A percentile compares a stretch with the other conserved stretches of the same genome.
Conservation (phyloP, 53 echinoderm and acorn worm genomes). For the Astropecten irregularis region DNA sequence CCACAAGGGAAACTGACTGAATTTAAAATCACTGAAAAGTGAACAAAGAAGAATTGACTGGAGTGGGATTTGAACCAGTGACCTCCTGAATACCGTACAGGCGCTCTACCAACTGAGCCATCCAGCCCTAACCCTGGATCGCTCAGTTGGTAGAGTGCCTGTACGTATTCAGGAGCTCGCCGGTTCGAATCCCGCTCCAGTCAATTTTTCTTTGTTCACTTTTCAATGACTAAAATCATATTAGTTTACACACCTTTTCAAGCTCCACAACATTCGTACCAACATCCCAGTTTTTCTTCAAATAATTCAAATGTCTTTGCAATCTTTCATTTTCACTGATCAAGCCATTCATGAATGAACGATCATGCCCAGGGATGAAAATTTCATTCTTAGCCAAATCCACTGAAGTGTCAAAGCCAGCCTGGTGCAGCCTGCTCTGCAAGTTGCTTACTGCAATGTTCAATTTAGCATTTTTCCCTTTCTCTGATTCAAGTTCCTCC, state of each 20-base stretch:
- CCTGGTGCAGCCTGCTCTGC: slow-evolving; percentile 29
- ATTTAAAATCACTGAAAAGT: no score
- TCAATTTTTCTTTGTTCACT: no score
- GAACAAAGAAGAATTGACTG: no score
- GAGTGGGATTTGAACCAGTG: no score
- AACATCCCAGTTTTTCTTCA: not conserved
- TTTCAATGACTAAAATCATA: no score
- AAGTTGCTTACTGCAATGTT: slow-evolving; percentile 46
- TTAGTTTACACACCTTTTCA: slow-evolving; percentile 14
- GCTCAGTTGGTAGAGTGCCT: no score
- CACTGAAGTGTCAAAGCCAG: slow-evolving; percentile 34
- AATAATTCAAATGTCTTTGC: slow-evolving; percentile 27
- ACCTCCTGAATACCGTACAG: no score
- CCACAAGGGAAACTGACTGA: no score
- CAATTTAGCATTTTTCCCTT: slow-evolving; percentile 18
- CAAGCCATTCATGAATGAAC: slow-evolving; percentile 39
- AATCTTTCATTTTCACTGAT: slow-evolving; percentile 47
- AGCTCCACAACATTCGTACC: not conserved
- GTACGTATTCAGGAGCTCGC: no score
- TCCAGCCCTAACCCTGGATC: no score
- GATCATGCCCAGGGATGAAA: slow-evolving; percentile 53
- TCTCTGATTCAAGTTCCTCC: slow-evolving; percentile 27
- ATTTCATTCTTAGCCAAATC: slow-evolving; percentile 48
- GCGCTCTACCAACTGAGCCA: no score
- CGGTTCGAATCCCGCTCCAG: no score